These are phyloP conservation scores for Mergus octosetaceus DNA, from an alignment of 2,797 vertebrate genomes.

Conservation along the genomic window DNA sequence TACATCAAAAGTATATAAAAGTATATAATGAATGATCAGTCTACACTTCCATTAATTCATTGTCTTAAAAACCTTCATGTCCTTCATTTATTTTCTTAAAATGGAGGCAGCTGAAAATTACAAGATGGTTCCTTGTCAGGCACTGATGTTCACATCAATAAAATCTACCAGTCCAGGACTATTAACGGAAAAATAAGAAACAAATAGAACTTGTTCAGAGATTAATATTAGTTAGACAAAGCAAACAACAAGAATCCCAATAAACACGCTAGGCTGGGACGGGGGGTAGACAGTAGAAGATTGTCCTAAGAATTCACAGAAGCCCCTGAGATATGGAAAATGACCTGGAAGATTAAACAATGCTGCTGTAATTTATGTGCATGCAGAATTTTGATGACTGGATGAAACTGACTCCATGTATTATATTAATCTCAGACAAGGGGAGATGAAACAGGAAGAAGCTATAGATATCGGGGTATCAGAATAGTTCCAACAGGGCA, in stretches of 20 bases:
- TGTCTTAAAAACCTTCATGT: constrained; percentile 17
- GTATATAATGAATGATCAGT: neutral
- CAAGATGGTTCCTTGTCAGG: constrained; percentile 15
- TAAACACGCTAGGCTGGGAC: neutral
- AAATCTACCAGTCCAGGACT: neutral
- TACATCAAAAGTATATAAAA: constrained; percentile 11
- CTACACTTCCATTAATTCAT: constrained; percentile 10
- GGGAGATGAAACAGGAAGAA: neutral
- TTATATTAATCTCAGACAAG: rapidly evolving
- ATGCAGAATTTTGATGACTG: neutral
- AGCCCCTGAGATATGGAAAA: neutral
- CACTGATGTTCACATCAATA: constrained; percentile 16
- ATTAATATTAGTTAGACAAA: neutral
- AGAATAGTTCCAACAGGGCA: neutral
- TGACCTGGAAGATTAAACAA: neutral
- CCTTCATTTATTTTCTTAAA: constrained; percentile 53
- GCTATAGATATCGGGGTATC: rapidly evolving
- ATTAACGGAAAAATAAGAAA: neutral
- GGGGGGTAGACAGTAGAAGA: neutral
- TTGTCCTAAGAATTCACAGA: neutral
- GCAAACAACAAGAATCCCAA: neutral
- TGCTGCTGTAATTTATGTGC: neutral
- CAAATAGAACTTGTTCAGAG: neutral
- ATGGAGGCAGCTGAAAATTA: neutral
- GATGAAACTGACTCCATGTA: neutral